Percentiles rank a stretch among this genome's conserved stretches.
These are phyloP conservation scores for Didymodactylos carnosus DNA, from an alignment of 2,888 invertebrate species.

Conservation along the genomic window DNA sequence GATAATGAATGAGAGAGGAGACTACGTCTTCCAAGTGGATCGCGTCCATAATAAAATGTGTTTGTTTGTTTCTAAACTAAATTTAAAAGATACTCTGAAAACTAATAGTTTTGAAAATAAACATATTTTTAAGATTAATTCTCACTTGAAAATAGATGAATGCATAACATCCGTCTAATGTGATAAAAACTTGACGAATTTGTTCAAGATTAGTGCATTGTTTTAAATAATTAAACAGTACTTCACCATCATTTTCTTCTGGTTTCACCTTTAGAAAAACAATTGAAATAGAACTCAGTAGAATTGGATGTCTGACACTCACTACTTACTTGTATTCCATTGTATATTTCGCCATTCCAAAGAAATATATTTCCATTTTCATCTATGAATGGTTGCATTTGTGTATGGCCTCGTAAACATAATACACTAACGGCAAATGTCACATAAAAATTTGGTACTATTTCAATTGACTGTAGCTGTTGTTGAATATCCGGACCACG, in stretches of 20 bases:
- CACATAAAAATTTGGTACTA: not conserved
- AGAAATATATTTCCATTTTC: constrained; percentile 46
- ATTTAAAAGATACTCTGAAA: constrained; percentile 4
- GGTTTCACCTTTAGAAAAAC: constrained; percentile 18
- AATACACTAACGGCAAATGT: constrained; percentile 42
- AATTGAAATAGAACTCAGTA: not conserved
- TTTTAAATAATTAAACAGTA: constrained; percentile 22
- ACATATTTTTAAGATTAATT: not conserved
- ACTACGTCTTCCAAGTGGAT: constrained; percentile 64
- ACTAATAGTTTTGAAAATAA: not conserved
- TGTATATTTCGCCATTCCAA: constrained; percentile 75
- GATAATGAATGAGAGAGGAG: constrained; percentile 41
- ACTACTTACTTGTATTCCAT: constrained; percentile 35
- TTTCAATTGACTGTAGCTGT: not conserved
- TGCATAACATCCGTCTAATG: constrained; percentile 60
- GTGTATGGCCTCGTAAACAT: constrained; percentile 56
- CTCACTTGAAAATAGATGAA: constrained; percentile 49
- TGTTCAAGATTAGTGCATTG: constrained; percentile 19
- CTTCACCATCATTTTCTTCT: constrained; percentile 25
- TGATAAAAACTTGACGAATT: constrained; percentile 38
- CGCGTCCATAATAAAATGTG: constrained; percentile 58
- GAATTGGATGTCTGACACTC: too few relatives aligned
- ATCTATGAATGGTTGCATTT: constrained; percentile 48
- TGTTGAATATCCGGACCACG: not conserved
- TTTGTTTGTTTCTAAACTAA: constrained; percentile 24